Base-by-base conservation (phyloP, 2,797 vertebrate genomes). In the Echiichthys vipera region DNA sequence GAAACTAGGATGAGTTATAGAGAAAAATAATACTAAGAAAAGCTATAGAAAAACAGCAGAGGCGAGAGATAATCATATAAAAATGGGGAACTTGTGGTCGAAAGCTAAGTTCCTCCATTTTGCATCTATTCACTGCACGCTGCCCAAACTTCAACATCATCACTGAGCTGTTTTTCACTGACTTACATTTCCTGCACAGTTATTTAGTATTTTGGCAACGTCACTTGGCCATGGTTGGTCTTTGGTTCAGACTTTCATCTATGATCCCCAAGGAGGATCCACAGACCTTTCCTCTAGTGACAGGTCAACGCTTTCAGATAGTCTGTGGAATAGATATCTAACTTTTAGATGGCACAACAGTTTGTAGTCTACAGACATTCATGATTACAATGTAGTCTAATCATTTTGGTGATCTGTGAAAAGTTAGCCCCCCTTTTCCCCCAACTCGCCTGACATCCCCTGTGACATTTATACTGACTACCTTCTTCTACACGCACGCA, bases 71-170 rank as follows among this genome's bases (percentile, higher is more conserved):
- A 24, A n/a, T 34, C 20, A 7, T 39, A 3, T 30, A 7, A 18
- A 18, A 53, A 43, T 65, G 27, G 15, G 9, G 39, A 65, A 65
- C 37, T 54, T 46, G 30, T 46, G 51, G 64, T 36, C 36, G 34
- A 51, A 17, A 50, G 22, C 20, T 20, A 6, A 18, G 12, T 7
- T 30, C n/a, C 3, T 32, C 8, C 5, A 10, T 24, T 3, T 62
- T 17, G 20, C 43, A 36, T 34, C 30, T 2, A 18, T 37, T 6
- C 9, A 11, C 2, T 11, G 20, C 7, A 7, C 2, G 0, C 34
- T 30, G 9, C n/a, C n/a, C n/a, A n/a, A n/a, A n/a, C n/a, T n/a
- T n/a, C n/a, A n/a, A n/a, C n/a, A n/a, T n/a, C n/a, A n/a, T n/a
- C n/a, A n/a, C n/a, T n/a, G n/a, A n/a, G n/a, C n/a, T n/a, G n/a